phyloP scores from a whole-genome alignment of 2,113 vertebrate genomes.

The Hiodon alosoides region DNA sequence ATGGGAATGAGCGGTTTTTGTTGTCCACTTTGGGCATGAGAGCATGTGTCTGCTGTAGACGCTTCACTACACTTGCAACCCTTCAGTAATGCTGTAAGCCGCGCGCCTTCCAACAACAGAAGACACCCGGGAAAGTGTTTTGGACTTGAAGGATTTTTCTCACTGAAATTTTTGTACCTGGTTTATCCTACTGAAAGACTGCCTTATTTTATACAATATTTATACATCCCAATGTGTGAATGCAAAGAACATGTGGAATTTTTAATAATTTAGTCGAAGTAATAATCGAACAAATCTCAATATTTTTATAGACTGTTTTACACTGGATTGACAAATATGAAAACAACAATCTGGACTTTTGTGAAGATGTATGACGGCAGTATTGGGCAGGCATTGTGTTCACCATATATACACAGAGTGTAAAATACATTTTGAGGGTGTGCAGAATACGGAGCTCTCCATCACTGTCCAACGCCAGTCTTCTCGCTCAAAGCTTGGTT shows the following conservation, averaged over 20 bases:
- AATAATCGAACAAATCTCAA: conserved; percentile 73
- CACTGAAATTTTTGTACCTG: conserved; percentile 74
- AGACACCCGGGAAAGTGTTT: conserved; percentile 65
- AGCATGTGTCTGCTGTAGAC: conserved; percentile 47
- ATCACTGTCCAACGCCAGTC: conserved; percentile 61
- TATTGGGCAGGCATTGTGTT: conserved; percentile 47
- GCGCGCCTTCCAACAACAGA: conserved; percentile 56
- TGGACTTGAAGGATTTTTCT: conserved; percentile 63
- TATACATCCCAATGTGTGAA: conserved; percentile 81
- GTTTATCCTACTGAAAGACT: conserved; percentile 78
- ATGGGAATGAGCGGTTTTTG: conserved; percentile 64
- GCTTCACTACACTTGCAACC: conserved; percentile 40
- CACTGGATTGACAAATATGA: conserved; percentile 68
- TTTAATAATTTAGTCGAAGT: conserved; percentile 63
- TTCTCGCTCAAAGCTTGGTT: conserved; percentile 60
- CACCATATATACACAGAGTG: conserved; percentile 59
- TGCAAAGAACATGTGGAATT: conserved; percentile 65
- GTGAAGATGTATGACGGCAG: conserved; percentile 63
- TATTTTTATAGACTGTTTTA: conserved; percentile 87
- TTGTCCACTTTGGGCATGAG: conserved; percentile 47
- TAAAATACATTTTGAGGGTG: conserved; percentile 59
- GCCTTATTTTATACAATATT: conserved; percentile 95
- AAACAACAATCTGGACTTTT: conserved; percentile 66
- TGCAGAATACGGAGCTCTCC: conserved; percentile 62
- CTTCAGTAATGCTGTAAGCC: conserved; percentile 53